Evolutionary conservation across 2,113 vertebrate genomes (phyloP).

Genomic region (Seriola dumerili): DNA sequence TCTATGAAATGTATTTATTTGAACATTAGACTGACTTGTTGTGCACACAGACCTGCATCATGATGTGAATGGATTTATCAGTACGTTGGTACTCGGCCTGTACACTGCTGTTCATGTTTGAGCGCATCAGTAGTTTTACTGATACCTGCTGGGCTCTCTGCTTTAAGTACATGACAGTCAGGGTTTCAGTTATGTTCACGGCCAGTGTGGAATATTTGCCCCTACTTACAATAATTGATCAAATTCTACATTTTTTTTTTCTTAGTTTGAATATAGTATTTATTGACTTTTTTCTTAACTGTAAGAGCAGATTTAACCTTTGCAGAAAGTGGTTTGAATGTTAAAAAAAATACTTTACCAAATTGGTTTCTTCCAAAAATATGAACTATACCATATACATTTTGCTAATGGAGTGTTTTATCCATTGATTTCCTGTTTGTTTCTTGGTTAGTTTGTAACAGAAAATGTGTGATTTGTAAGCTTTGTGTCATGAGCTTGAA

Average conservation of each 20-base stretch:
- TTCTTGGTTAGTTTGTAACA: constrained; percentile 45
- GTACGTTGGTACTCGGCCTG: constrained; percentile 16
- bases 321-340: constrained; percentile 62
- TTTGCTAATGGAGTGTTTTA: constrained; percentile 36
- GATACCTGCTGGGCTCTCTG: neutral
- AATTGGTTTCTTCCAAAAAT: constrained; percentile 62
- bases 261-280: constrained; percentile 40
- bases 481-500: constrained; percentile 36
- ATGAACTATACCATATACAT: constrained; percentile 22
- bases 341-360: constrained; percentile 60
- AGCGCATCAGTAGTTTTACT: constrained; percentile 30
- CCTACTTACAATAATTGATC: constrained; percentile 26
- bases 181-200: constrained; percentile 15
- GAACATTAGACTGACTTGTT: constrained; percentile 14
- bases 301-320: constrained; percentile 10
- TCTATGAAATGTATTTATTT: constrained; percentile 43
- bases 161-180: constrained; percentile 17
- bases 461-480: constrained; percentile 52
- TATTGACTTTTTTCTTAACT: constrained; percentile 26
- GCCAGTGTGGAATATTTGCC: constrained; percentile 17
- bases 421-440: constrained; percentile 24
- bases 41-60: neutral
- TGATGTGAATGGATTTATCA: constrained; percentile 4
- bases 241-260: neutral
- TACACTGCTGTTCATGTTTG: constrained; percentile 34